Evolutionary conservation across 2,113 vertebrate species (phyloP), one percentile per base, ranked within the genome.

Genomic region (Cheilinus undulatus): DNA sequence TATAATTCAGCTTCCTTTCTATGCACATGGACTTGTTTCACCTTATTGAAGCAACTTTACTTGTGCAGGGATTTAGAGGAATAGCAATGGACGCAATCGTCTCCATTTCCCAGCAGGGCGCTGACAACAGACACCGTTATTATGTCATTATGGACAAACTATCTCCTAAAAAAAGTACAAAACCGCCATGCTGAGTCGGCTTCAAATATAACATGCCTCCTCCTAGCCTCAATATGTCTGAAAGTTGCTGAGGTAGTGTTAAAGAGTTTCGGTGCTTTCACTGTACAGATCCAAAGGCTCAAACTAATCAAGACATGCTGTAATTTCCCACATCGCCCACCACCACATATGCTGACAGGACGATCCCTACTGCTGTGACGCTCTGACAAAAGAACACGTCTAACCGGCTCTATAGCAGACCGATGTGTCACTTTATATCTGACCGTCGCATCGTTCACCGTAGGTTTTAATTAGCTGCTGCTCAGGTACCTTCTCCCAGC

Each of bases 201-300:
- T 69, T 79, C 50, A 75, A 68, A 84, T 68, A 59, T 61, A 83
- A 78, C 0, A 69, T 26, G 56, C 69, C 60, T 60, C 53, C 61
- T 27, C 46, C 49, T 72, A 79, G 59, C 69, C 82, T 79, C 71
- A 81, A 72, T 83, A 61, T 58, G 69, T 82, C 80, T 77, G 64
- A 74, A 85, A 76, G 36, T 32, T 73, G 75, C 77, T 80, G 80
- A 76, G 56, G 60, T 74, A 17, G 73, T 26, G 28, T 22, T 34
- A 34, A 63, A 69, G 50, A 42, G 10, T 61, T 32, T 52, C 46
- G 51, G 26, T 9, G 13, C 53, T 69, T 54, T 68, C 52, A 38
- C 69, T 13, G 61, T n/a, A 57, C 61, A 69, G 65, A 76, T 36
- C 54, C 46, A 64, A 65, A 30, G 24, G 64, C 63, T 79, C 54